phyloP scores from a whole-genome alignment of 30 jellyfish, hydroid and myxozoan species.

The Pelagia noctiluca region DNA sequence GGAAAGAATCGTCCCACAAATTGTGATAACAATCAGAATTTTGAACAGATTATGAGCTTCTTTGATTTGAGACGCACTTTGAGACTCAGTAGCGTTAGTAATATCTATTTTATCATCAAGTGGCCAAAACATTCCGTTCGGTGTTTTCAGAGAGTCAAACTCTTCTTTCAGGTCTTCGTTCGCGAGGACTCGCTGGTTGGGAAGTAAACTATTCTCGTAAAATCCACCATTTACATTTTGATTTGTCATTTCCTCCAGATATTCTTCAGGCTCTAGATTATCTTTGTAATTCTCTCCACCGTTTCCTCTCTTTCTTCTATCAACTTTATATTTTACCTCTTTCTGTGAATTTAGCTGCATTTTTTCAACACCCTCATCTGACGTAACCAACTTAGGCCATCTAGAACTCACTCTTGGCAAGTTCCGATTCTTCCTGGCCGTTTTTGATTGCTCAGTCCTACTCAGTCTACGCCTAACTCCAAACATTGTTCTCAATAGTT shows the following conservation, averaged over 20 bases:
- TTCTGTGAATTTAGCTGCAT: slow-evolving; percentile 1
- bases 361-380: too few relatives aligned
- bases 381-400: too few relatives aligned
- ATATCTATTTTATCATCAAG: slow-evolving; percentile 62
- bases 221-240: slow-evolving; percentile 41
- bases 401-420: too few relatives aligned
- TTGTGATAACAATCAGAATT: slow-evolving; percentile 78
- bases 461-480: neutral
- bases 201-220: slow-evolving; percentile 58
- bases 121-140: slow-evolving; percentile 97
- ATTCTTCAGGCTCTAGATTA: slow-evolving; percentile 38
- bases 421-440: too few relatives aligned
- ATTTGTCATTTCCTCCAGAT: slow-evolving; percentile 35
- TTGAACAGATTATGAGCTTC: slow-evolving; percentile 68
- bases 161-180: slow-evolving; percentile 92
- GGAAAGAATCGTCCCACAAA: slow-evolving; percentile 91
- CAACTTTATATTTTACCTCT: neutral
- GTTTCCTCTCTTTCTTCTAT: neutral
- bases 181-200: slow-evolving; percentile 82
- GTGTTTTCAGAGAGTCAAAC: slow-evolving; percentile 84
- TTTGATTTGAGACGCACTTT: slow-evolving; percentile 36
- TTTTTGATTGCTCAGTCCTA: neutral
- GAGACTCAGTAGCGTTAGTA: slow-evolving; percentile 47
- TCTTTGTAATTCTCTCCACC: neutral
- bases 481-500: slow-evolving; percentile 4